Base-by-base conservation (phyloP, 2,888 invertebrate genomes). In the Orgyia antiqua region DNA sequence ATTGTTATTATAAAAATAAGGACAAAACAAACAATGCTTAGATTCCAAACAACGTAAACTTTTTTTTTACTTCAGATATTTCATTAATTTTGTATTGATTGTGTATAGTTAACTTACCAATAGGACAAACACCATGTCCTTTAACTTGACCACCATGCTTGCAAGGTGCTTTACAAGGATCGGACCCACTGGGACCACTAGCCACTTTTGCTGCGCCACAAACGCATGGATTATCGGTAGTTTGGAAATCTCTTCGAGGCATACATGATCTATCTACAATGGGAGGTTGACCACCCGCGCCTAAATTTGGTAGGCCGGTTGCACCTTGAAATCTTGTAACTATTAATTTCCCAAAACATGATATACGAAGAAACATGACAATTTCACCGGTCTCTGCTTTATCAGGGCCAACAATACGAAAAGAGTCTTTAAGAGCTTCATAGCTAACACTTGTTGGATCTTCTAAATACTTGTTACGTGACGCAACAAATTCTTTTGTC, bases 281-380 rank as follows among this genome's bases (percentile, higher is more conserved):
- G 8, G 57, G 39, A 4, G 63, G 40, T 9, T 44, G 51, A 17
- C 51, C 58, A 29, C 60, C 58, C 9, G 59, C 43, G 15, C 68
- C 65, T 25, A 78, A 32, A 27, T 48, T 65, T 1, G 73, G 68
- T 10, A 68, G 66, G n/a, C 62, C 62, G 27, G 68, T 57, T 10
- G 60, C 56, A 10, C 80, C 82, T 68, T 91, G 90, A 58, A 92
- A 92, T 53, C 88, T 89, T 1, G 92, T 92, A 7, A 91, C 87
- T 13, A 92, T 90, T 33, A 88, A 58, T 51, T 89, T 89, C 1
- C 92, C 92, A 48, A 91, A 91, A 51, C 90, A 90, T 4, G 91
- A 90, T 60, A 90, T 88, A 6, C 92, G 75, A 24, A 91, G 69
- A 65, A 90, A 91, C 56, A 91, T 87, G 0, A 84, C 65, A 7